These are phyloP conservation scores for Ceyx melanurus DNA, from an alignment of 2,113 vertebrate species.

Conservation along the genomic window DNA sequence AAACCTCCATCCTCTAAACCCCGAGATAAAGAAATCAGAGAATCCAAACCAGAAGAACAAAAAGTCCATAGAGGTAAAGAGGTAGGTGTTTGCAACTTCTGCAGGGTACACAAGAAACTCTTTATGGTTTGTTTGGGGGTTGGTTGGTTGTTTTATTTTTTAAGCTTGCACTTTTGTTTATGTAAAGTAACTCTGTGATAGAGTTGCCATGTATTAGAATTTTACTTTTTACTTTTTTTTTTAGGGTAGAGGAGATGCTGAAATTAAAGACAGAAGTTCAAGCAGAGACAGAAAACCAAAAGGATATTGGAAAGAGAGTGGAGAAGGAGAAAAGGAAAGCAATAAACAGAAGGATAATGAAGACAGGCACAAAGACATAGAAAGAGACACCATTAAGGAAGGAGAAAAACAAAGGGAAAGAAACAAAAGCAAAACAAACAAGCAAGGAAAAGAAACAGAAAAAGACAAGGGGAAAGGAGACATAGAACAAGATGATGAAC, in stretches of 20 bases:
- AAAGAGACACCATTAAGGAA: conserved; percentile 40
- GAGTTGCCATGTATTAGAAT: neutral
- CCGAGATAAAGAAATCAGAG: conserved; percentile 81
- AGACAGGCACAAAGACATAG: conserved; percentile 23
- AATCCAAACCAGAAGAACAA: conserved; percentile 65
- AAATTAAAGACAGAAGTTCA: conserved; percentile 78
- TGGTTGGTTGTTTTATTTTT: neutral
- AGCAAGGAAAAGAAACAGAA: conserved; percentile 54
- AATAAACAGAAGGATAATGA: conserved; percentile 56
- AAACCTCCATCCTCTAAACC: conserved; percentile 76
- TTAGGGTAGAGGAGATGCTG: conserved; percentile 77
- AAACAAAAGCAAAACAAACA: neutral
- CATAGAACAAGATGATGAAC: conserved; percentile 5
- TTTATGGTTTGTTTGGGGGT: neutral
- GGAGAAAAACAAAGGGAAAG: conserved; percentile 63
- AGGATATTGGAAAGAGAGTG: conserved; percentile 76
- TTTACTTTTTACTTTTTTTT: conserved; percentile 22
- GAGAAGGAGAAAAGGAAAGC: conserved; percentile 69
- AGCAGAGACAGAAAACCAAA: conserved; percentile 79
- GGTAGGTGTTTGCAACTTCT: conserved; percentile 3
- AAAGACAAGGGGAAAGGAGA: conserved; percentile 47
- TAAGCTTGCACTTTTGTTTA: neutral
- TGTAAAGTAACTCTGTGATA: neutral
- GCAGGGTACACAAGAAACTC: neutral
- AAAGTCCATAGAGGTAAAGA: conserved; percentile 74